phyloP scores from a whole-genome alignment of 1,140 invertebrate species.

The Pseudomyrmex pallidus region DNA sequence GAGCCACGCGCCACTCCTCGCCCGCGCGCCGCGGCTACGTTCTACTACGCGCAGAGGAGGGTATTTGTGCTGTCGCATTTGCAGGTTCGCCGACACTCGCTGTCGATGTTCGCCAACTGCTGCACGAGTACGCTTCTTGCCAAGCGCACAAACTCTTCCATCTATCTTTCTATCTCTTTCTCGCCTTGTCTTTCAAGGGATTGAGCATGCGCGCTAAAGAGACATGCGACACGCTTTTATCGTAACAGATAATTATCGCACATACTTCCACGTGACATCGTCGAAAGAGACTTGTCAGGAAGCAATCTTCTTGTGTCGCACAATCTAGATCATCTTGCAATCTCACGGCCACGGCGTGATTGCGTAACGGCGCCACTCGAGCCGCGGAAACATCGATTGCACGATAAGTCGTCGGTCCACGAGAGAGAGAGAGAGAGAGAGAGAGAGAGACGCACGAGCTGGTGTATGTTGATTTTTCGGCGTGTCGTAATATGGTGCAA shows the following conservation, averaged over 20 bases:
- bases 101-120: slow-evolving; percentile 23
- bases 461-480: neutral
- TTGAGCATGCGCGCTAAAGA: neutral
- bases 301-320: neutral
- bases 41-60: slow-evolving; percentile 58
- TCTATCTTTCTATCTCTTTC: too few relatives aligned
- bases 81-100: slow-evolving; percentile 64
- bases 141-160: slow-evolving; percentile 3
- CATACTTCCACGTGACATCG: neutral
- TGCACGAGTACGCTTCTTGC: neutral
- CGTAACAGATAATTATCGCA: neutral
- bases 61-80: slow-evolving; percentile 68
- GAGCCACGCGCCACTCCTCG: slow-evolving; percentile 30
- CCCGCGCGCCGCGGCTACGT: slow-evolving; percentile 43
- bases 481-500: slow-evolving; percentile 19
- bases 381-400: neutral
- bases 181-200: neutral
- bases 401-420: neutral
- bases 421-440: neutral
- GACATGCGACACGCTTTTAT: neutral
- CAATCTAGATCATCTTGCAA: neutral
- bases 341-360: neutral
- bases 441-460: neutral
- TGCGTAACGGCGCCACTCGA: neutral
- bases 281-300: too few relatives aligned